Evolutionary conservation across 2,888 invertebrate genomes (phyloP).

Genomic region (Nemapogon koenigi): DNA sequence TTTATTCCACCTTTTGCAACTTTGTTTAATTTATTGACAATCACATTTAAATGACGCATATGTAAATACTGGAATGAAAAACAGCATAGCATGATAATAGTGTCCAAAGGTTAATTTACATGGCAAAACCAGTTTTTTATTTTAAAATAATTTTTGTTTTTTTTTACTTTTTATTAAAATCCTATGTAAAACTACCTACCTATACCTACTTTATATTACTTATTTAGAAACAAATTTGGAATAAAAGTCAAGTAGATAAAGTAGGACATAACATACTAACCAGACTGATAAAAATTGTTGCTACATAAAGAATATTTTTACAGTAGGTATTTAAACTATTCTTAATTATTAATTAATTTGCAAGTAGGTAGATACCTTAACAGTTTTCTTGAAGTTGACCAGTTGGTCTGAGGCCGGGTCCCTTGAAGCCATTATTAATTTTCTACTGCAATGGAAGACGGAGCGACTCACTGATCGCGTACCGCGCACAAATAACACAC

Average conservation of each 20-base stretch:
- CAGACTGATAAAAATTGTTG: too few relatives aligned
- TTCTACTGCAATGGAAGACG: not conserved
- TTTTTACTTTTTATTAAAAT: not conserved
- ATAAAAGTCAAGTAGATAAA: too few relatives aligned
- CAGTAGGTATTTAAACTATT: too few relatives aligned
- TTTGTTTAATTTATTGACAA: too few relatives aligned
- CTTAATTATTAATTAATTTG: too few relatives aligned
- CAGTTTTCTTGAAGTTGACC: constrained; percentile 10
- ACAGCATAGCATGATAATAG: constrained; percentile 5
- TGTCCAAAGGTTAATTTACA: constrained; percentile 1
- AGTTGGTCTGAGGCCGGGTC: constrained; percentile 12
- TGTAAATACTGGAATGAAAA: not conserved
- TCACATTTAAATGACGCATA: not conserved
- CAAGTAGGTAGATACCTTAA: constrained; percentile 9
- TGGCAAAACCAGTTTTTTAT: too few relatives aligned
- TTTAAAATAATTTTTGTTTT: not conserved
- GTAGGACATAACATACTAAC: too few relatives aligned
- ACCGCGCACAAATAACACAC: constrained; percentile 23
- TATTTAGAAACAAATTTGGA: too few relatives aligned
- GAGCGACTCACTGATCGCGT: constrained; percentile 10
- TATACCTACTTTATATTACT: too few relatives aligned
- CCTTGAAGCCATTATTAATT: constrained; percentile 9
- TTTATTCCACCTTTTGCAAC: too few relatives aligned
- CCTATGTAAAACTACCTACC: too few relatives aligned
- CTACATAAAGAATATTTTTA: too few relatives aligned